Conservation (phyloP, 2,113 vertebrate species). For the Datnioides undecimradiatus region DNA sequence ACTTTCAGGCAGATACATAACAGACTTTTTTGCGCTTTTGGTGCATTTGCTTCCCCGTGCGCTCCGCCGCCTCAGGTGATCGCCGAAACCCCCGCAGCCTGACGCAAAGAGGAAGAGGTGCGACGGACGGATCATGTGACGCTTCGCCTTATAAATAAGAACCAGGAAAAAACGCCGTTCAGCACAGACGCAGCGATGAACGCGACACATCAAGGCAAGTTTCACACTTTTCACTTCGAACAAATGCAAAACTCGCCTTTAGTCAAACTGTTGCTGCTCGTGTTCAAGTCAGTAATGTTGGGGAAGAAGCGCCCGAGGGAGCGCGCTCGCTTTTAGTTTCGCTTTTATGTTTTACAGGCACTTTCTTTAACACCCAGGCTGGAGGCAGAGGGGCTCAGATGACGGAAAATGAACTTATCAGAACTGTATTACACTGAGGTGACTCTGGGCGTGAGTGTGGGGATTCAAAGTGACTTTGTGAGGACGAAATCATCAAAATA, state of each 20-base stretch:
- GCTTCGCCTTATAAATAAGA: background rate
- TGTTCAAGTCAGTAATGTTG: rapidly evolving
- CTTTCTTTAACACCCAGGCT: background rate
- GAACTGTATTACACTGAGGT: too few relatives aligned
- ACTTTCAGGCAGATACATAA: background rate
- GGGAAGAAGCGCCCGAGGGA: rapidly evolving
- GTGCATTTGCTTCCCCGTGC: too few relatives aligned
- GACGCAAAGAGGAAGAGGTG: constrained; percentile 31
- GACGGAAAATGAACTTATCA: background rate
- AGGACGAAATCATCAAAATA: background rate
- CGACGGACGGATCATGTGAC: constrained; percentile 44
- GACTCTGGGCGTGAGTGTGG: too few relatives aligned
- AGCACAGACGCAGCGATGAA: constrained; percentile 13
- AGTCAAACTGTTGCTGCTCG: rapidly evolving
- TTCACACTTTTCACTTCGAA: background rate
- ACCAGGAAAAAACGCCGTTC: constrained; percentile 14
- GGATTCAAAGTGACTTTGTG: background rate
- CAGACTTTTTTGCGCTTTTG: background rate
- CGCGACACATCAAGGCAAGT: constrained; percentile 36
- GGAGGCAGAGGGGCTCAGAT: background rate
- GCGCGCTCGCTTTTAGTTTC: constrained; percentile 51
- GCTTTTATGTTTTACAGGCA: background rate
- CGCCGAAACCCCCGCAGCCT: too few relatives aligned
- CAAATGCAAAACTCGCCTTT: too few relatives aligned
- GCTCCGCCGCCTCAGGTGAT: too few relatives aligned